phyloP scores from a whole-genome alignment of 2,113 vertebrate genomes.

The Rhea americana region DNA sequence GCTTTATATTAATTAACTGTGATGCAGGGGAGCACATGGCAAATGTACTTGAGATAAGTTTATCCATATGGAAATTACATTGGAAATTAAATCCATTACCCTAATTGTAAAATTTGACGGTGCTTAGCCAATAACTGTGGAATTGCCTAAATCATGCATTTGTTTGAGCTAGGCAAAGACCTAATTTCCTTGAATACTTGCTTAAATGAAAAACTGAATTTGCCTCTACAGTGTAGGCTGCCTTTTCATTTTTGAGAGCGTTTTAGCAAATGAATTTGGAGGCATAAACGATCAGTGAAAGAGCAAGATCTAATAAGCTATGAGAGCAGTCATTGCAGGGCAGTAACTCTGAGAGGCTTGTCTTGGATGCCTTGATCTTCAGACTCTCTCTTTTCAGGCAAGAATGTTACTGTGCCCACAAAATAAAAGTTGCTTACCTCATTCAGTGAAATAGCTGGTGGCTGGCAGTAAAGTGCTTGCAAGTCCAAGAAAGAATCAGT shows the following conservation, averaged over 20 bases:
- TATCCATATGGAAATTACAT: constrained; percentile 46
- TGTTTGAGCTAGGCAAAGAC: constrained; percentile 15
- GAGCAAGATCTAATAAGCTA: background rate
- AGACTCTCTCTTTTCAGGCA: background rate
- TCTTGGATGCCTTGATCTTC: background rate
- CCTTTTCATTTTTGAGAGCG: background rate
- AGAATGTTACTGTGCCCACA: background rate
- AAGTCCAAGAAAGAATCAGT: background rate
- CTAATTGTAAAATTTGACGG: constrained; percentile 35
- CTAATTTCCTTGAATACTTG: constrained; percentile 20
- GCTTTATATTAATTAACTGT: constrained; percentile 66
- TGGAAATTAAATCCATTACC: constrained; percentile 51
- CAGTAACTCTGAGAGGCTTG: background rate
- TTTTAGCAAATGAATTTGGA: background rate
- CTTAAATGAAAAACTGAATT: constrained; percentile 29
- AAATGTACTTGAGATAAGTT: constrained; percentile 35
- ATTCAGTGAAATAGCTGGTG: background rate
- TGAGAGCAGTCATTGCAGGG: background rate
- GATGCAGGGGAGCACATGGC: constrained; percentile 46
- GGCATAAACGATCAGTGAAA: background rate
- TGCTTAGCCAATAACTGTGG: constrained; percentile 20
- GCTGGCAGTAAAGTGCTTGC: background rate
- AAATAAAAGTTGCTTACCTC: background rate
- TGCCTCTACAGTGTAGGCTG: background rate
- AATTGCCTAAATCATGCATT: constrained; percentile 4